phyloP scores from a whole-genome alignment of 2,797 vertebrate species.

The Agapornis canus region DNA sequence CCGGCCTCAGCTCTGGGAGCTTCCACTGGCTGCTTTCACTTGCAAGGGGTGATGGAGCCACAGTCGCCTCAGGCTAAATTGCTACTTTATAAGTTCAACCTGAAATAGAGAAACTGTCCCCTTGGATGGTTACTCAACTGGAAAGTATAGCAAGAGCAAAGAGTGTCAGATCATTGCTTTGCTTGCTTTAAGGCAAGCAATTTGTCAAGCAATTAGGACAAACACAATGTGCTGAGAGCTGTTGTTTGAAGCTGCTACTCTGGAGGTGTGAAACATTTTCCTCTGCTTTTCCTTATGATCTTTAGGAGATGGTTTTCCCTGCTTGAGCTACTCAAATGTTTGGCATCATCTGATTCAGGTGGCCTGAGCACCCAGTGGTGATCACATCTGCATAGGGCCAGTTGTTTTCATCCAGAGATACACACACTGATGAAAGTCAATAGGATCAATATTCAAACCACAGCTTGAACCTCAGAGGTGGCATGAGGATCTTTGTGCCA shows the following conservation, averaged over 20 bases:
- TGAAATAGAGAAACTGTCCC: neutral
- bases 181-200: neutral
- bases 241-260: neutral
- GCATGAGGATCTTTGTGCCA: fast-evolving
- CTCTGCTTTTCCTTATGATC: neutral
- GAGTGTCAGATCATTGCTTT: neutral
- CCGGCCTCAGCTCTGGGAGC: fast-evolving
- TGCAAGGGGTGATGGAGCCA: neutral
- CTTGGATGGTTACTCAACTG: neutral
- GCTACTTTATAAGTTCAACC: neutral
- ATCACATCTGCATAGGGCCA: fast-evolving
- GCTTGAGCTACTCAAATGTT: neutral
- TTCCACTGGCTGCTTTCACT: neutral
- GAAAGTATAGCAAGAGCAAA: neutral
- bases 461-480: fast-evolving
- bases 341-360: neutral
- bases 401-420: neutral
- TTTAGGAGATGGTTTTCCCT: neutral
- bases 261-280: neutral
- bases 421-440: neutral
- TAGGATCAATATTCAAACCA: neutral
- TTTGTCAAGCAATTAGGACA: neutral
- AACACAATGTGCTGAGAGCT: neutral
- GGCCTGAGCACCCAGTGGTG: fast-evolving
- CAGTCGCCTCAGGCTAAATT: neutral